These are phyloP conservation scores for Sorex araneus DNA, from an alignment of 2,113 vertebrate genomes.

Conservation along the genomic window DNA sequence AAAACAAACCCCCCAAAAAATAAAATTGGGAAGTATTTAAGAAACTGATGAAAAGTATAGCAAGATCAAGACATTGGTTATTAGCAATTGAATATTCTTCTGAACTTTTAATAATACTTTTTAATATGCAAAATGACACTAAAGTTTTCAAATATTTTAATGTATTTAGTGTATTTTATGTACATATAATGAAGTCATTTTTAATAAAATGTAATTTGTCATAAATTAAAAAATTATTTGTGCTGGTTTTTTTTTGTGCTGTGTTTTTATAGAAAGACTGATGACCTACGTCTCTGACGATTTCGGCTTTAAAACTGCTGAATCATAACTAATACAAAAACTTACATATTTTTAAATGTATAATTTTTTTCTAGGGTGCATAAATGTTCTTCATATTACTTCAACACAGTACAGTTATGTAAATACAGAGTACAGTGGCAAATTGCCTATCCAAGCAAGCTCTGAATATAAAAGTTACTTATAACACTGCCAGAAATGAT, in stretches of 20 bases:
- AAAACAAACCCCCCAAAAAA: too few species aligned
- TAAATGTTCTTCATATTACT: slow-evolving; percentile 37
- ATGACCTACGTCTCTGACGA: background rate
- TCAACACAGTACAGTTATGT: background rate
- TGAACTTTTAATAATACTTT: slow-evolving; percentile 41
- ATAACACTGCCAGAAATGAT: too few species aligned
- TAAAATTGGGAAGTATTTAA: background rate
- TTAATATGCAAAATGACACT: slow-evolving; percentile 9
- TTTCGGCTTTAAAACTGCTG: slow-evolving; percentile 28
- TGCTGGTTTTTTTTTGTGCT: background rate
- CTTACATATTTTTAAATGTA: background rate
- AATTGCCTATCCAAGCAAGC: background rate
- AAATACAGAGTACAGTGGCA: background rate
- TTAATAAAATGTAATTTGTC: slow-evolving; percentile 64
- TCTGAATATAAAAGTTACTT: background rate
- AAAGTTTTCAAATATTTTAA: slow-evolving; percentile 24
- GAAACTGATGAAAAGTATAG: background rate
- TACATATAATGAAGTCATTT: slow-evolving; percentile 5
- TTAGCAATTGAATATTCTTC: slow-evolving; percentile 58
- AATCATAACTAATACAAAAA: slow-evolving; percentile 26
- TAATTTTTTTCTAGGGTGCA: slow-evolving; percentile 9
- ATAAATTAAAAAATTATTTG: slow-evolving; percentile 46
- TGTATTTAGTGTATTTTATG: slow-evolving; percentile 30
- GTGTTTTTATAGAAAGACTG: slow-evolving; percentile 18
- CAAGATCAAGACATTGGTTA: slow-evolving; percentile 54